Conservation (phyloP, 92 coral and sea anemone species). For the Pocillopora grandis region DNA sequence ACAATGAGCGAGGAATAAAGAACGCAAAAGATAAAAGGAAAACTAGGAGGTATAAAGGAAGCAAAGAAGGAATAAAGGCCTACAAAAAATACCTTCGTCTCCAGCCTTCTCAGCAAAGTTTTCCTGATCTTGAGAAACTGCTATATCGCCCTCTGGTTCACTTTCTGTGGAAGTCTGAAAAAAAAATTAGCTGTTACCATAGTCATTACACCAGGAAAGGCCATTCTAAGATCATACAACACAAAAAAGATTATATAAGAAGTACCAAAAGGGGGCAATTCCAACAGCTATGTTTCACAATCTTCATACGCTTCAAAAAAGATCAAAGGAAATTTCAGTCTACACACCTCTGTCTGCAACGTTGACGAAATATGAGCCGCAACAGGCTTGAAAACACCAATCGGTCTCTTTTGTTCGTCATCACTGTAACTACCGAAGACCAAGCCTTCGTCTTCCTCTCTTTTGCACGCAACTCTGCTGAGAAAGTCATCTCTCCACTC, state of each 20-base stretch:
- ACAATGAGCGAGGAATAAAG: not conserved
- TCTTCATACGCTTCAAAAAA: too few species aligned
- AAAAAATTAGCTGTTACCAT: too few species aligned
- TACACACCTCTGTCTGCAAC: constrained; percentile 1
- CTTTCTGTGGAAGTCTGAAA: too few species aligned
- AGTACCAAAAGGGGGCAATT: too few species aligned
- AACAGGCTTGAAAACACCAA: constrained; percentile 63
- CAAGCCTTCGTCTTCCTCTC: constrained; percentile 15
- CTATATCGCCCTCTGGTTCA: too few species aligned
- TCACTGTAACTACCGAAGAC: not conserved
- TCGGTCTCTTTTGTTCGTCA: constrained; percentile 40
- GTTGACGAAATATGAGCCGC: not conserved
- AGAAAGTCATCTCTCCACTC: constrained; percentile 84
- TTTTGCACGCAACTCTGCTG: constrained; percentile 22
- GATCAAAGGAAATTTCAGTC: too few species aligned
- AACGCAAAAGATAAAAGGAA: not conserved
- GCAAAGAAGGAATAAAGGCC: not conserved
- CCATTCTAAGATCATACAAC: too few species aligned
- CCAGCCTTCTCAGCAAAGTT: not conserved
- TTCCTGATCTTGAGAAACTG: too few species aligned
- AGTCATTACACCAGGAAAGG: too few species aligned
- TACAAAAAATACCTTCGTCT: constrained; percentile 10
- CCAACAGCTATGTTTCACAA: too few species aligned
- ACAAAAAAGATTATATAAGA: too few species aligned
- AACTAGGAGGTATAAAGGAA: not conserved